Percentiles rank a stretch among this genome's conserved stretches.
Evolutionary conservation across 2,113 vertebrate genomes (phyloP).

Genomic region (Cephalopterus ornatus): DNA sequence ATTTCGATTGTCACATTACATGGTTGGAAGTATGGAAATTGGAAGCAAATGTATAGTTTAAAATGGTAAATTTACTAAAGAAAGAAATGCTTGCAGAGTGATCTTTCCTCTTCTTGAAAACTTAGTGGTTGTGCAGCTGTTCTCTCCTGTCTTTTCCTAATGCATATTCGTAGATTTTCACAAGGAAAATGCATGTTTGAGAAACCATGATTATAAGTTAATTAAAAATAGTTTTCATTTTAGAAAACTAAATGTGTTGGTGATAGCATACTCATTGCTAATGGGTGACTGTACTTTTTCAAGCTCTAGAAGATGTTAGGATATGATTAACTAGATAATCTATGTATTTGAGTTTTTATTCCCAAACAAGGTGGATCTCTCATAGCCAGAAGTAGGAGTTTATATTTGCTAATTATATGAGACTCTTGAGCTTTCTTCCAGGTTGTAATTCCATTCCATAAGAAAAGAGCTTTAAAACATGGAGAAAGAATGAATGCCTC

Average conservation of each 20-base stretch:
- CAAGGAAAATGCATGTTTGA: background rate
- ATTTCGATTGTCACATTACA: background rate
- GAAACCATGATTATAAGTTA: constrained; percentile 14
- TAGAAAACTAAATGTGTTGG: constrained; percentile 8
- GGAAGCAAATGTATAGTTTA: background rate
- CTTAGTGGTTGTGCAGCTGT: background rate
- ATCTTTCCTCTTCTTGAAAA: constrained; percentile 14
- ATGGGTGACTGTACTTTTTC: constrained; percentile 26
- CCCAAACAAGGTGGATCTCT: constrained; percentile 35
- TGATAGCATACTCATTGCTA: background rate
- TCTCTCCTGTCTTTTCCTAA: constrained; percentile 10
- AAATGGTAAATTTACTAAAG: background rate
- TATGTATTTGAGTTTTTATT: constrained; percentile 59
- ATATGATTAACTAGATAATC: constrained; percentile 41
- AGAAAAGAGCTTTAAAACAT: constrained; percentile 27
- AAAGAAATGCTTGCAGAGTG: background rate
- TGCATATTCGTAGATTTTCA: constrained; percentile 16
- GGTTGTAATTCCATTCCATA: constrained; percentile 55
- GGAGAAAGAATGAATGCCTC: constrained; percentile 6
- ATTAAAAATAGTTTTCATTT: constrained; percentile 50
- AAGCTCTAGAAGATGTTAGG: background rate
- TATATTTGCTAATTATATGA: constrained; percentile 63
- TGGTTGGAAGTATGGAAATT: background rate
- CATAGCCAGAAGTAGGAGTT: constrained; percentile 36
- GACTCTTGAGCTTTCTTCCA: constrained; percentile 38